Percentiles rank a stretch among this genome's conserved stretches.
These are phyloP conservation scores for Platycheirus albimanus DNA, from an alignment of 2,888 invertebrate genomes.

Conservation along the genomic window DNA sequence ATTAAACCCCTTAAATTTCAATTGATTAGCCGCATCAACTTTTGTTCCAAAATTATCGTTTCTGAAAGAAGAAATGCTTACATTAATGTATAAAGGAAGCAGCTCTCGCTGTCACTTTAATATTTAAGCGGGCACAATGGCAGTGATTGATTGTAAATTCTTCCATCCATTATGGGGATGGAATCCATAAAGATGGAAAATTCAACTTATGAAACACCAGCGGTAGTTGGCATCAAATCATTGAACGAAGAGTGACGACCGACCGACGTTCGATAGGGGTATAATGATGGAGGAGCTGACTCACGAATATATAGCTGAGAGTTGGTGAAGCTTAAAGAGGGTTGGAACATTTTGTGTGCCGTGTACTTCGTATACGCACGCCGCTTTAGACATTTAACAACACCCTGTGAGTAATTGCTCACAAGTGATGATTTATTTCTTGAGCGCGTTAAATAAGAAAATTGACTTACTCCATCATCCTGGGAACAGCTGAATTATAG, in stretches of 20 bases:
- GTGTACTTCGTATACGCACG: neutral
- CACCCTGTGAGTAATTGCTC: constrained; percentile 69
- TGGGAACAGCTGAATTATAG: constrained; percentile 27
- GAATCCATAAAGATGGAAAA: constrained; percentile 55
- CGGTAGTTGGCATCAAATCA: constrained; percentile 60
- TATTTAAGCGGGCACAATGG: constrained; percentile 66
- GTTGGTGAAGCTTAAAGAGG: neutral
- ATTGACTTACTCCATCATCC: constrained; percentile 71
- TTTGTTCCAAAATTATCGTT: constrained; percentile 17
- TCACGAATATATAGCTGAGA: neutral
- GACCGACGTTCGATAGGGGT: constrained; percentile 41
- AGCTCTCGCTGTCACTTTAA: constrained; percentile 38
- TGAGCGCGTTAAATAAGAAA: constrained; percentile 71
- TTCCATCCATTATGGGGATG: constrained; percentile 66
- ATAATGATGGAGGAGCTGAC: constrained; percentile 43
- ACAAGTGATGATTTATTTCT: constrained; percentile 73
- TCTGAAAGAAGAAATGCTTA: neutral
- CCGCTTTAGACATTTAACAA: constrained; percentile 57
- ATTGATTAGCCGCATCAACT: constrained; percentile 15
- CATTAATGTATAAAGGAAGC: constrained; percentile 9
- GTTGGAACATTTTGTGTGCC: neutral
- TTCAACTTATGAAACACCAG: constrained; percentile 30
- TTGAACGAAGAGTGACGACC: constrained; percentile 35
- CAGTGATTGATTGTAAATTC: constrained; percentile 72
- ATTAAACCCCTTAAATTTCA: constrained; percentile 9